Evolutionary conservation across 2,113 vertebrate species (phyloP).

Genomic region (Tor tambroides): DNA sequence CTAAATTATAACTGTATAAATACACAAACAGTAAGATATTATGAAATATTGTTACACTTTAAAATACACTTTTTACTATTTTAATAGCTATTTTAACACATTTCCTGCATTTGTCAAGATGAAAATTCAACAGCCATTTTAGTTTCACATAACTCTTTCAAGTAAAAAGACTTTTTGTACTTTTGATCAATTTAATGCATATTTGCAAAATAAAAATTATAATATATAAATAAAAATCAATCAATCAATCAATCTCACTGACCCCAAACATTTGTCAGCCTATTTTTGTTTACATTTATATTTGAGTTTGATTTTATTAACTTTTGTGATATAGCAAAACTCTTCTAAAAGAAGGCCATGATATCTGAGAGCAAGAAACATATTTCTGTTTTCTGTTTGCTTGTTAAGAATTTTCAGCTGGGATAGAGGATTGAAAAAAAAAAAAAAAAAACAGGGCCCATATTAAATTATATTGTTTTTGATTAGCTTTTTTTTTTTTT

Average conservation of each 20-base stretch:
- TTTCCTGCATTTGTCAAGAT: too few species aligned
- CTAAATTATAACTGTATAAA: too few species aligned
- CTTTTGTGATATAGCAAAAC: not conserved
- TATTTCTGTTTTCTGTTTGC: conserved; percentile 54
- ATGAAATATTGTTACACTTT: too few species aligned
- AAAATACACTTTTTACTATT: too few species aligned
- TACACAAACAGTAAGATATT: too few species aligned
- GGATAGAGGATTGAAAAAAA: conserved; percentile 74
- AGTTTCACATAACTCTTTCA: not conserved
- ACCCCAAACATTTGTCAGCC: not conserved
- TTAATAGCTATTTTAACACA: too few species aligned
- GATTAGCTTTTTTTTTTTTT: conserved; percentile 77
- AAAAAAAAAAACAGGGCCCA: conserved; percentile 55
- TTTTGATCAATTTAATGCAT: not conserved
- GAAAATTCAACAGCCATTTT: not conserved
- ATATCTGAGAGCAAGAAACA: conserved; percentile 58
- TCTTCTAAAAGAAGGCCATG: not conserved
- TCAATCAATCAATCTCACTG: not conserved
- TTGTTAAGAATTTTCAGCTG: conserved; percentile 66
- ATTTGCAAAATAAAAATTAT: not conserved
- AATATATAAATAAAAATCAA: not conserved
- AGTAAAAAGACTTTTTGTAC: too few species aligned
- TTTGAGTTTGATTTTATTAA: not conserved
- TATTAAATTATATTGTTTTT: conserved; percentile 80
- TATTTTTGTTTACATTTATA: not conserved